Evolutionary conservation across 2,113 vertebrate genomes (phyloP), one percentile per base, ranked within the genome.

Genomic region (Brachirus orientalis): DNA sequence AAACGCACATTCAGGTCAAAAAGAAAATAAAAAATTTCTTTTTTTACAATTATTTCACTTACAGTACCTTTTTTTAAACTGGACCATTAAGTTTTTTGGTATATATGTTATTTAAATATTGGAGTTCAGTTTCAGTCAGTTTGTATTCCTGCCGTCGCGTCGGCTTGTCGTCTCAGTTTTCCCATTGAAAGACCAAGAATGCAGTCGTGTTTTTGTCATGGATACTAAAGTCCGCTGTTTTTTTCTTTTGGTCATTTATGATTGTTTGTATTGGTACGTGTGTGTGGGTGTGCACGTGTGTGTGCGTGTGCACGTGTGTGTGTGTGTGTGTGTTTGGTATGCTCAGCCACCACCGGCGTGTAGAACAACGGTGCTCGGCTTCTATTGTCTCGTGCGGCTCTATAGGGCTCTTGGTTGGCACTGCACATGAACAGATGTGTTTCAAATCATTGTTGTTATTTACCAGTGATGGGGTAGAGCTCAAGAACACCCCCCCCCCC

Each of bases 371-470:
- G 73, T 58, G 67, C 71, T 28, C 10, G 47, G 61, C 60, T 68
- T 52, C 80, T 41, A 89, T 90, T 89, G 86, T 89, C 75, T 85
- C 3, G 12, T 8, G 68, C 46, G 50, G 67, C 88, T 84, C 77
- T 88, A 55, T 69, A 77, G 89, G 85, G 86, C 74, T n/a, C n/a
- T 78, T 86, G 35, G 80, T 69, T 60, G 72, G 81, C 75, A 58
- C 72, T 54, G 71, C 79, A 75, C 62, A 60, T 75, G 79, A 88
- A 75, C 80, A 75, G 68, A 82, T 79, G 83, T 84, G 79, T 84
- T 90, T 87, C 87, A 90, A 52, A 86, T 90, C 83, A 82, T 90
- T 85, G 85, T 87, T 86, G 79, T 89, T 86, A 83, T 91, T 89
- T 89, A 84, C 83, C 83, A 84, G 75, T 79, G 69, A 88, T 63